Evolutionary conservation across 2,797 vertebrate species (phyloP), one percentile per base, ranked within the genome.

Genomic region (Pogoniulus pusillus): DNA sequence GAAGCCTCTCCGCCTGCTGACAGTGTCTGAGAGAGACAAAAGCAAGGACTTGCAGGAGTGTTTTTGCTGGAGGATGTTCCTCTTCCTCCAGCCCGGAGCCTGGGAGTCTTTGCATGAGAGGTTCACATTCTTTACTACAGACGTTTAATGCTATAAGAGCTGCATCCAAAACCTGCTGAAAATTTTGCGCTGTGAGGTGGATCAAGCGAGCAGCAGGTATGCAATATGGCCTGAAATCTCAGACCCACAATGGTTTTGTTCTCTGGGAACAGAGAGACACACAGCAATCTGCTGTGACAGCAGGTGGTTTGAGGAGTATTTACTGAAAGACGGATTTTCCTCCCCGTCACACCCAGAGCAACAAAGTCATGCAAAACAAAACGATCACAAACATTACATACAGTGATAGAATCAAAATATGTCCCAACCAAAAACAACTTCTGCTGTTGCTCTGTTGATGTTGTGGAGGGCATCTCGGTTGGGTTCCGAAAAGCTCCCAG

Each of bases 261-360:
- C 72, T 85, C 71, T 37, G 70, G 55, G 43, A 80, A 65, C 2
- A 77, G 34, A 90, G 43, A 87, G 11, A 41, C 6, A 29, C 53
- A 54, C 63, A 91, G 66, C 73, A 94, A 89, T 87, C 87, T 91
- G 93, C 79, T 89, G 82, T 69, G 90, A 90, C 84, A 91, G 92
- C 75, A 89, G 84, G 90, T 83, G 66, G 82, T 53, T 90, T 86
- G 65, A 91, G 72, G 39, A 91, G 55, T 27, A 82, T 57, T 93
- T 95, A 78, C 47, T 41, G 69, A 72, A 89, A 92, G 88, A 91
- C 71, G 76, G 82, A 92, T 94, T 94, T 93, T 95, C 75, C 59
- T 91, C 86, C 63, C 55, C 11, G 2, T 65, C 55, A 6, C 26
- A 81, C 72, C 65, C 65, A 85, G 66, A 81, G 76, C 78, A 82